Evolutionary conservation across 2,888 invertebrate genomes (phyloP), one percentile per base, ranked within the genome.

Genomic region (Hemistola chrysoprasaria): DNA sequence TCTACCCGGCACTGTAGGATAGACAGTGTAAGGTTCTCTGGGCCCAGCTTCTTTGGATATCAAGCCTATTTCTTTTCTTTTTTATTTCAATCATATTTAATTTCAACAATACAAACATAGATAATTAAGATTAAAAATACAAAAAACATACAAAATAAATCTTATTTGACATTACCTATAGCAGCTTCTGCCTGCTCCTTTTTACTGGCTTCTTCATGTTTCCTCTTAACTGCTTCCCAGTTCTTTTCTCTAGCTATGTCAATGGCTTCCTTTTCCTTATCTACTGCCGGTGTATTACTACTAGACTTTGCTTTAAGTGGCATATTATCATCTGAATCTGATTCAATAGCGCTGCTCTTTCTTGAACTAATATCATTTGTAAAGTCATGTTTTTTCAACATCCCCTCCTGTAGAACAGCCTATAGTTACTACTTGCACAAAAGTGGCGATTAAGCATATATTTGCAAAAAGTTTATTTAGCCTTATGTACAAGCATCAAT

Each of bases 201-300:
- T 65, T 81, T 89, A 56, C 84, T 89, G 10, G 89, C 89, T 75
- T 88, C 90, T 62, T 90, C 90, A 59, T 90, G 90, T 77, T 90
- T 89, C 54, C 90, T 76, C 52, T 90, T 90, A 0, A 90, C 90
- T 8, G 90, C 90, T 66, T 90, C 89, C 90, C 90, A 90, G 67
- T 89, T 90, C 59, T 88, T 86, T 65, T 89, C 90, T 59, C 90
- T 79, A 61, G 89, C 90, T 69, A 88, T 81, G 55, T 90, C 89
- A 65, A 90, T 89, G 40, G 89, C 89, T 70, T 82, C 85, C 58
- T 84, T 82, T 52, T 89, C 86, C 59, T 88, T 90, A 65, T 90
- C 90, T 57, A 85, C 73, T 46, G 73, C 52, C 32, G 74, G 76
- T 37, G 70, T 65, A 28, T 65, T 59, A 49, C 53, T 72, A 57